Percentiles rank a stretch among this genome's conserved stretches.
Evolutionary conservation across 2,888 invertebrate genomes (phyloP).

Genomic region (Tipula lateralis): DNA sequence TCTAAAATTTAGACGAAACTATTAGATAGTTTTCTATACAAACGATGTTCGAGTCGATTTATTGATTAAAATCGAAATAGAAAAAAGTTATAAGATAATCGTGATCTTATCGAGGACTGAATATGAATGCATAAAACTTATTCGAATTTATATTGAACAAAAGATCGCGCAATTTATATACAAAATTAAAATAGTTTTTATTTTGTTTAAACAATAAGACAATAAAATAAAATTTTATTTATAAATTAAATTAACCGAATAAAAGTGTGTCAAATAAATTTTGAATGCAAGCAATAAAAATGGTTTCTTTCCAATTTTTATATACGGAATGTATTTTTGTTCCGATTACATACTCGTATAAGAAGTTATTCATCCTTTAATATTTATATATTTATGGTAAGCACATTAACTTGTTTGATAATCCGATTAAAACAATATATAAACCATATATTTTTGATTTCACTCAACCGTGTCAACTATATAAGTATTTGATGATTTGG

Average conservation of each 20-base stretch:
- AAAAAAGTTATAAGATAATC: neutral
- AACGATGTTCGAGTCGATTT: neutral
- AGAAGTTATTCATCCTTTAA: neutral
- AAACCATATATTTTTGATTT: no score
- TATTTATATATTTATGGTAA: no score
- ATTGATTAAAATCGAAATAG: neutral
- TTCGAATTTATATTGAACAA: neutral
- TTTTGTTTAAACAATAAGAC: neutral
- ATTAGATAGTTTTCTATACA: neutral
- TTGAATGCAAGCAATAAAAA: neutral
- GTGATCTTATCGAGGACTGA: constrained; percentile 11
- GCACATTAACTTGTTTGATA: no score
- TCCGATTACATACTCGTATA: neutral
- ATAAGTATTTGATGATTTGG: no score
- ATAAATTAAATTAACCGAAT: constrained; percentile 1
- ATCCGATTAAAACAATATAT: no score
- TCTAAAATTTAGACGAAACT: neutral
- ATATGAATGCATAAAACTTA: neutral
- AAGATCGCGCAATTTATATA: neutral
- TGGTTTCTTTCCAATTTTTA: neutral
- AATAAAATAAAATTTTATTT: neutral
- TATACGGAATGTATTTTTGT: no score
- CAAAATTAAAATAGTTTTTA: neutral
- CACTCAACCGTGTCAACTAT: no score
- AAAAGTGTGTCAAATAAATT: neutral